A percentile compares a stretch with the other conserved stretches of the same genome.
Conservation (phyloP, 2,888 invertebrate genomes). For the Caenorhabditis japonica region DNA sequence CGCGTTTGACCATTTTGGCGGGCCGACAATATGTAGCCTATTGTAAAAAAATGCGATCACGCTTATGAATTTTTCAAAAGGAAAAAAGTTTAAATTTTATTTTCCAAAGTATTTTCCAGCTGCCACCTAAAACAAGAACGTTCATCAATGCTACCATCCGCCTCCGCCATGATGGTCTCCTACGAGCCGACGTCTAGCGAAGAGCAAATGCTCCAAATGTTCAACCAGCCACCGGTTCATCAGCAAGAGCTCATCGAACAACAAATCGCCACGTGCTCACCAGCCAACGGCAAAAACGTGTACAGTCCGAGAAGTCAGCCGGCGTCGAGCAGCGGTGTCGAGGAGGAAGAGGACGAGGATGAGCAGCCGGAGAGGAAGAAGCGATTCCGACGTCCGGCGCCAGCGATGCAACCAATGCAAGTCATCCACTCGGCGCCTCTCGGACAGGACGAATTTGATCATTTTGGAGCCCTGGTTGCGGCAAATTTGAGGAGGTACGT, state of each 20-base stretch:
- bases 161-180: constrained; percentile 3
- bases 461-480: constrained; percentile 56
- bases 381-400: constrained; percentile 13
- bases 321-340: constrained; percentile 20
- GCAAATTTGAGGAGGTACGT: constrained; percentile 48
- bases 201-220: constrained; percentile 56
- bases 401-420: constrained; percentile 13
- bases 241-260: constrained; percentile 1
- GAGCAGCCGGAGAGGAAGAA: constrained; percentile 47
- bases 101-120: not conserved
- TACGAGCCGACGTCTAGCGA: constrained; percentile 53
- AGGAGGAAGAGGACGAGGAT: constrained; percentile 47
- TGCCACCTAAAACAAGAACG: constrained; percentile 28
- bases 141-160: constrained; percentile 1
- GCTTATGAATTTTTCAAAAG: too few relatives aligned
- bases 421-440: constrained; percentile 6
- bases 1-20: too few relatives aligned
- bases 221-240: constrained; percentile 11
- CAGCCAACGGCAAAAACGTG: constrained; percentile 1
- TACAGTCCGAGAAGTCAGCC: constrained; percentile 14
- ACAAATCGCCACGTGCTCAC: constrained; percentile 17
- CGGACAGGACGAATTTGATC: constrained; percentile 55
- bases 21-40: too few relatives aligned
- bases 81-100: not conserved
- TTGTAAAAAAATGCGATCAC: too few relatives aligned